Base-by-base conservation (phyloP, 2,113 vertebrate species). In the Oncorhynchus gorbuscha region DNA sequence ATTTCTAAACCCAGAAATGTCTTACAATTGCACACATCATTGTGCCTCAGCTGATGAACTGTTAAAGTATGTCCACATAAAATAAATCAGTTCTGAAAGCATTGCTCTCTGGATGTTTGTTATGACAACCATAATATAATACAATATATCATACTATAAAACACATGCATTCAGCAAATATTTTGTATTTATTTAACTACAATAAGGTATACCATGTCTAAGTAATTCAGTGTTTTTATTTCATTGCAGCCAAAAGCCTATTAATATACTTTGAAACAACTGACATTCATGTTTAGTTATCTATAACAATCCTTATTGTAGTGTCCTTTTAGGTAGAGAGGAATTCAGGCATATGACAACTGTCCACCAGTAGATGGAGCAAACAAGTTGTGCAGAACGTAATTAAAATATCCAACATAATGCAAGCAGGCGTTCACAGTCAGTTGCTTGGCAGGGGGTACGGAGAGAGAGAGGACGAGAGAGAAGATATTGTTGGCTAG, bases 361-460 rank as follows among this genome's bases (percentile, higher is more conserved):
- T 39, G 13, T 61, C 73, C 71, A 61, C 88, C 88, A 89, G 88
- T 78, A 89, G 88, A 84, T 88, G 84, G 88, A 79, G 86, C 84
- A 85, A 81, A 84, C 30, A 85, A 78, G 78, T 86, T 89, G 70
- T 72, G 72, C 55, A 80, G 78, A 73, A 12, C 39, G 68, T 78
- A 84, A 89, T 87, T 83, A 81, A 87, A 81, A 79, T 30, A 61
- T 75, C 45, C 68, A 69, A 45, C 58, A 59, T 75, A 71, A 69
- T 81, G 62, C 22, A 68, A 58, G 58, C 64, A 59, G 76, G 69
- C 67, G 64, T 73, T 67, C 49, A 26, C 66, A 70, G 66, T 75
- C 70, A 77, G 78, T 69, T n/a, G 28, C 24, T 49, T 83, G 76
- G 70, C 66, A 55, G 72, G 61, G 5, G 72, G 20, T 32, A 14